Evolutionary conservation across 2,797 vertebrate genomes (phyloP).

Genomic region (Lepus oiostolus): DNA sequence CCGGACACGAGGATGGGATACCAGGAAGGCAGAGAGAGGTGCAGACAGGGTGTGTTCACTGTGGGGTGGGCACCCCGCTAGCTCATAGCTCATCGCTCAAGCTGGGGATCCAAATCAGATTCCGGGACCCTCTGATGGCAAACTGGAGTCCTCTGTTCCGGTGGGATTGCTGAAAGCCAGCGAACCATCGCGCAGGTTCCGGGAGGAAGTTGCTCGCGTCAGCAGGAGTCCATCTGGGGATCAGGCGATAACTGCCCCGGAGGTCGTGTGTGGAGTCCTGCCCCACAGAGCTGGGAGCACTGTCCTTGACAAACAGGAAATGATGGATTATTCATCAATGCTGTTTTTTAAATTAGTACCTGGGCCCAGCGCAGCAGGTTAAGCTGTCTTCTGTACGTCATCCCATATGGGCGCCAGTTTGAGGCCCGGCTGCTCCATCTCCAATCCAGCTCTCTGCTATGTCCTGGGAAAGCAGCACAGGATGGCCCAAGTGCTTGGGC

Average conservation of each 20-base stretch:
- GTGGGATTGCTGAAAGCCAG: not conserved
- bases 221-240: too few relatives aligned
- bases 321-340: constrained; percentile 1
- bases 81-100: too few relatives aligned
- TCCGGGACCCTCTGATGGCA: not conserved
- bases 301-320: constrained; percentile 36
- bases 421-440: too few relatives aligned
- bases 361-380: too few relatives aligned
- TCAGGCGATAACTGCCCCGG: not conserved
- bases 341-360: not conserved
- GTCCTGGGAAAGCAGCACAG: too few relatives aligned
- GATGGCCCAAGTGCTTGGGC: too few relatives aligned
- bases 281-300: not conserved
- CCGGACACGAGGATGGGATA: too few relatives aligned
- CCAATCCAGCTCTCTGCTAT: too few relatives aligned
- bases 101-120: not conserved
- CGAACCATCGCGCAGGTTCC: not conserved
- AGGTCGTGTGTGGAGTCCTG: not conserved
- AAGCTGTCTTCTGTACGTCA: too few relatives aligned
- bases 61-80: too few relatives aligned
- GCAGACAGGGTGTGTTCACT: not conserved
- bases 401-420: too few relatives aligned
- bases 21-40: not conserved
- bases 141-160: not conserved
- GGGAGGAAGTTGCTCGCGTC: too few relatives aligned